Percentiles rank a stretch among this genome's conserved stretches.
These are phyloP conservation scores for Megaceryle torquata DNA, from an alignment of 2,113 vertebrate species.

Conservation along the genomic window DNA sequence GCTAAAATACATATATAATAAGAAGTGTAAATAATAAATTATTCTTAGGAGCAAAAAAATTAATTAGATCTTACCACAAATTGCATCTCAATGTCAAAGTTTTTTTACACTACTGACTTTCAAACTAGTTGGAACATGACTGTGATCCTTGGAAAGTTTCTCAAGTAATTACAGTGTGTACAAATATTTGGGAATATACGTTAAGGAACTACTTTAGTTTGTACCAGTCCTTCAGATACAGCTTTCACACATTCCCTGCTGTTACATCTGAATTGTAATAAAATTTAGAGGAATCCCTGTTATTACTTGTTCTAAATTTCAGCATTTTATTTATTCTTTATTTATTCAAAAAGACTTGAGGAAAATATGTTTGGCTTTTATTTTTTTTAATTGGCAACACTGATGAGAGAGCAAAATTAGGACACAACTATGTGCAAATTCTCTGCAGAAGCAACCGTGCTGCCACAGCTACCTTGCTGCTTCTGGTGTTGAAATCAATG, in stretches of 20 bases:
- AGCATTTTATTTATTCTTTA: constrained; percentile 39
- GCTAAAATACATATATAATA: constrained; percentile 90
- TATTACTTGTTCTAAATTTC: constrained; percentile 49
- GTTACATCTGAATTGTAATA: constrained; percentile 41
- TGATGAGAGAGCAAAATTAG: constrained; percentile 13
- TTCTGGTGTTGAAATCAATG: constrained; percentile 29
- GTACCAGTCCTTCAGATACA: constrained; percentile 32
- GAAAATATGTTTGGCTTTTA: neutral
- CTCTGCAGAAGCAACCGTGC: neutral
- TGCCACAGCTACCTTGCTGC: neutral
- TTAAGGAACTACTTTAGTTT: constrained; percentile 46
- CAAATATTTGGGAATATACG: constrained; percentile 38
- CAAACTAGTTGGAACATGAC: constrained; percentile 73
- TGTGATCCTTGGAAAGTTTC: constrained; percentile 71
- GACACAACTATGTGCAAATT: neutral
- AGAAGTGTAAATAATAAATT: constrained; percentile 90
- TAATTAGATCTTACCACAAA: constrained; percentile 84
- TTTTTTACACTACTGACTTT: constrained; percentile 78
- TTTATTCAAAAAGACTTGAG: neutral
- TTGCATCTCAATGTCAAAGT: constrained; percentile 81
- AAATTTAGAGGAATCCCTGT: constrained; percentile 37
- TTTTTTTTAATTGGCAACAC: neutral
- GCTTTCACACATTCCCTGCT: neutral
- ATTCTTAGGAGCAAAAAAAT: constrained; percentile 87
- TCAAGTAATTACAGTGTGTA: constrained; percentile 47